These are phyloP conservation scores for Apotomis betuletana DNA, from an alignment of 2,888 invertebrate genomes.

Conservation along the genomic window DNA sequence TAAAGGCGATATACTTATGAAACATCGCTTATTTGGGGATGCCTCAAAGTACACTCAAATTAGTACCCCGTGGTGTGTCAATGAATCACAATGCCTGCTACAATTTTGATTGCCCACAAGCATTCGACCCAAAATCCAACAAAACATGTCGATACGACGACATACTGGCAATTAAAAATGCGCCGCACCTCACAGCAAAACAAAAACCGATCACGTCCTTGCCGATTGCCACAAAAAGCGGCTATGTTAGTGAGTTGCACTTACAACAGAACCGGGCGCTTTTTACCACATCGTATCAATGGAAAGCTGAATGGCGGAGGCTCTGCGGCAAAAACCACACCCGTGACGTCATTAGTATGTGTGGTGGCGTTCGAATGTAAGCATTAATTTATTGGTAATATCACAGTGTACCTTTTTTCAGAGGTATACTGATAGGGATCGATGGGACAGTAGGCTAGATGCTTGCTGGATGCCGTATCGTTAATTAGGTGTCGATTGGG, in stretches of 20 bases:
- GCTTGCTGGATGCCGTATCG: constrained; percentile 19
- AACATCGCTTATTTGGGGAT: too few species aligned
- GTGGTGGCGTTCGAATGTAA: constrained; percentile 72
- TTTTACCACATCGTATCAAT: constrained; percentile 75
- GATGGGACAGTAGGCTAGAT: constrained; percentile 4
- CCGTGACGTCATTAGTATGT: constrained; percentile 82
- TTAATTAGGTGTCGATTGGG: constrained; percentile 39
- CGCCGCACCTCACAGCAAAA: constrained; percentile 58
- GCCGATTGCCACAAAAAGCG: constrained; percentile 62
- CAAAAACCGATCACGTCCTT: constrained; percentile 75
- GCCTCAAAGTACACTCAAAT: not conserved
- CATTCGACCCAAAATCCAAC: not conserved
- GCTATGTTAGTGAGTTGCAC: constrained; percentile 67
- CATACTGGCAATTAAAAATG: constrained; percentile 66
- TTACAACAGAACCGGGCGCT: constrained; percentile 62
- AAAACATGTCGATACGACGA: constrained; percentile 2
- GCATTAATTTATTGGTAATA: constrained; percentile 80
- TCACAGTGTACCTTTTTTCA: constrained; percentile 36
- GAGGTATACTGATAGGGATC: constrained; percentile 26
- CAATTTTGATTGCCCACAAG: constrained; percentile 3
- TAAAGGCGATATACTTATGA: too few species aligned
- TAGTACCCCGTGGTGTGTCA: not conserved
- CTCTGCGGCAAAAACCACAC: constrained; percentile 66
- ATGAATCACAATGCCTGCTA: not conserved
- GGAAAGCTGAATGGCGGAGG: constrained; percentile 74